Base-by-base conservation (phyloP, 2,888 invertebrate genomes). In the Orthosia cruda region DNA sequence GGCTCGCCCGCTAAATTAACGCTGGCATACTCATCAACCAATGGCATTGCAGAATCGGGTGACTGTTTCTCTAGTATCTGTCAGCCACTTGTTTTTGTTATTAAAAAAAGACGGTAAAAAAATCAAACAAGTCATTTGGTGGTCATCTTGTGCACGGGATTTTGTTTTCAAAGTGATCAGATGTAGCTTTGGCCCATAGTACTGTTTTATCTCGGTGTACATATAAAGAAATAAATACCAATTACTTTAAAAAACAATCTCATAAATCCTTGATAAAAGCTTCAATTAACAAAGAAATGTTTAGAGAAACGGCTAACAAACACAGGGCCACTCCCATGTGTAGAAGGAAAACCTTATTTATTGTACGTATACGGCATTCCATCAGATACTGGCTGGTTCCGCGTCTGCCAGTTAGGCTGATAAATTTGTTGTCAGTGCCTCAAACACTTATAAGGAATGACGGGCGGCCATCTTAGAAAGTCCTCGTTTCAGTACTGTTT, bases 381-480 rank as follows among this genome's bases (percentile, higher is more conserved):
- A 85, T 85, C 87, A 81, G 85, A 85, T 83, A 79, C 71, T 49
- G 18, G 75, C 72, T 63, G 74, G 83, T 86, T 84, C 85, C 85
- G 77, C 77, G 79, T 83, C 77, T 74, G 77, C 75, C 81, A 74
- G 86, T 84, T 78, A 86, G 75, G 83, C 76, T 74, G 85, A 86
- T 86, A 86, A 85, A 88, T 84, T 85, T 83, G 79, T 72, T 80
- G 82, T 69, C 85, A 78, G 70, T 77, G 75, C 78, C 80, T 83
- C 74, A 65, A 47, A 65, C 40, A 32, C 87, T 58, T 85, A 84
- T 63, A 88, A 83, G 88, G 88, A 81, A 73, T 76, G 82, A 82
- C 71, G 66, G 77, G 69, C 72, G 72, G 86, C 80, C 84, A 80
- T 84, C 72, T 87, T 87, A 77, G 86, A 87, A 87, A 87, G 87